A percentile compares a stretch with the other conserved stretches of the same genome.
These are phyloP conservation scores for Onychostoma macrolepis DNA, from an alignment of 2,113 vertebrate species.

Conservation along the genomic window DNA sequence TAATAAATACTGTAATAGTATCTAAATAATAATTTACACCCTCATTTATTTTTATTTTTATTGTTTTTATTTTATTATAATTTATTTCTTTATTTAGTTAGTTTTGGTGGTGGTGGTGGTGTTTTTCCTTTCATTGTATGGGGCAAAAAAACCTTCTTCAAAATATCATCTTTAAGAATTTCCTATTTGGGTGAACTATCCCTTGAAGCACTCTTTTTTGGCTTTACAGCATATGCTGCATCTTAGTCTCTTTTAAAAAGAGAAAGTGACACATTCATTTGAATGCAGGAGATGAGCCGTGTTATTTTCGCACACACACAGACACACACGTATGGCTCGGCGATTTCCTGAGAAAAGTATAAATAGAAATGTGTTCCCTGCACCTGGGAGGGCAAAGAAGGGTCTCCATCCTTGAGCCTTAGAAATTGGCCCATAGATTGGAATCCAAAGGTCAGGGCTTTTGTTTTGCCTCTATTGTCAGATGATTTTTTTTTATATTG, in stretches of 20 bases:
- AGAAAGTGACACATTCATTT: not conserved
- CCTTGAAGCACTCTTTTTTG: not conserved
- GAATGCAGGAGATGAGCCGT: not conserved
- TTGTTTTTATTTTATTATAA: too few species aligned
- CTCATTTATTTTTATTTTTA: not conserved
- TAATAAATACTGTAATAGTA: not conserved
- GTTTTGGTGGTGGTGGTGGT: too few species aligned
- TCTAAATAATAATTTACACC: not conserved
- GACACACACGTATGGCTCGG: not conserved
- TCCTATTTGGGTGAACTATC: not conserved
- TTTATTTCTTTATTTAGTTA: too few species aligned
- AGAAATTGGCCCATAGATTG: not conserved
- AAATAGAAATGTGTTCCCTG: conserved; percentile 53
- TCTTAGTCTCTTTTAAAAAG: not conserved
- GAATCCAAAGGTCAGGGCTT: not conserved
- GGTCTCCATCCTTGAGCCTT: not conserved
- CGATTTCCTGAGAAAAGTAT: conserved; percentile 52
- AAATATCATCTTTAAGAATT: not conserved
- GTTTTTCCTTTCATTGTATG: not conserved
- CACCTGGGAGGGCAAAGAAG: conserved; percentile 44
- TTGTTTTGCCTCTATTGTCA: not conserved
- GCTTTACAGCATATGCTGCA: not conserved
- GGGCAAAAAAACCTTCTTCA: not conserved
- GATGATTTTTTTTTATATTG: not conserved
- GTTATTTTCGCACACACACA: not conserved